phyloP scores from a whole-genome alignment of 2,113 vertebrate genomes.

The Cyphomyrus plagiostoma region DNA sequence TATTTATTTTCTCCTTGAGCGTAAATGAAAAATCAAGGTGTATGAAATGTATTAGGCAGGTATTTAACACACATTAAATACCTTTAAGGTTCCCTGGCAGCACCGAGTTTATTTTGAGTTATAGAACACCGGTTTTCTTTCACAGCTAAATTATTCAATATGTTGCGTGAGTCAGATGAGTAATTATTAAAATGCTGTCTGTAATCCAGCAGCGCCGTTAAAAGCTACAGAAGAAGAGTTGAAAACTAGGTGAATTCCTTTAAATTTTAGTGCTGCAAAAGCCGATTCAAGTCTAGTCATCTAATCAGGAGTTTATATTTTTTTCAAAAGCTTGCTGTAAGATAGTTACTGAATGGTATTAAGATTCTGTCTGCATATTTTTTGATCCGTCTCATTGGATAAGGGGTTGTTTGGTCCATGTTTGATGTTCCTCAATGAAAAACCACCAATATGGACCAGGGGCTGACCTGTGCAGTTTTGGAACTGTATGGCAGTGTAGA shows the following conservation, averaged over 20 bases:
- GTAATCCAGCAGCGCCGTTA: not conserved
- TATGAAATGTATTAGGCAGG: not conserved
- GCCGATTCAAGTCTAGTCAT: constrained; percentile 56
- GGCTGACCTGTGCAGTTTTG: not conserved
- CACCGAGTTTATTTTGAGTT: not conserved
- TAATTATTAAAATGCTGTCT: not conserved
- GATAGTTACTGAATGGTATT: not conserved
- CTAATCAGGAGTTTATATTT: constrained; percentile 51
- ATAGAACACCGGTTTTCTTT: not conserved
- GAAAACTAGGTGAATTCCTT: not conserved
- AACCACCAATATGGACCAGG: not conserved
- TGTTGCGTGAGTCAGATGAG: not conserved
- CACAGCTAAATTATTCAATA: not conserved
- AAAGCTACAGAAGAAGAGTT: not conserved
- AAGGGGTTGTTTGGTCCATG: not conserved
- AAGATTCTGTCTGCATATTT: not conserved
- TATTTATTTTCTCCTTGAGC: not conserved
- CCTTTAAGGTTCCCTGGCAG: not conserved
- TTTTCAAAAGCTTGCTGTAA: constrained; percentile 28
- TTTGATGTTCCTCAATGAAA: not conserved
- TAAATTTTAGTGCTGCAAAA: constrained; percentile 41
- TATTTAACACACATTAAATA: not conserved
- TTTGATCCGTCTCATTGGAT: not conserved
- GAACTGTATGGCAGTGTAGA: not conserved
- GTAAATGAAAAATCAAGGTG: not conserved